Evolutionary conservation across 2,797 vertebrate species (phyloP).

Genomic region (Malurus splendens): DNA sequence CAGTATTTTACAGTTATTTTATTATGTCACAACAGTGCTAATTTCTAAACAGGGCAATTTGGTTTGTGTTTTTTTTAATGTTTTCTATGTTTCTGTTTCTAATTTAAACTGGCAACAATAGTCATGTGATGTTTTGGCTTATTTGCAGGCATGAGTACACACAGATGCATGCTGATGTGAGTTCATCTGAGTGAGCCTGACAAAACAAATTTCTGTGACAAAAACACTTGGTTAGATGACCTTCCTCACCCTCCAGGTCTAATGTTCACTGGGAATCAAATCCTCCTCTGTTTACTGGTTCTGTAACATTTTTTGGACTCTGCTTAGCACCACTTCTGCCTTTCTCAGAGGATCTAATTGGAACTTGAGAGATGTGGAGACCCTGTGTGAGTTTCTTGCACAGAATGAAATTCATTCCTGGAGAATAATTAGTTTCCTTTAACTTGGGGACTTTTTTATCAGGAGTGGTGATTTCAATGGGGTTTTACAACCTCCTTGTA

Average conservation of each 20-base stretch:
- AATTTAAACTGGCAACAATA: neutral
- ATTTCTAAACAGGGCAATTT: neutral
- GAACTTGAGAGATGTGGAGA: neutral
- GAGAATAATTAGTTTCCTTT: neutral
- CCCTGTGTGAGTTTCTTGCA: neutral
- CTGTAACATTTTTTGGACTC: neutral
- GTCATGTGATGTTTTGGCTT: neutral
- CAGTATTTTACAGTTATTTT: neutral
- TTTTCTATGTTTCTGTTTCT: neutral
- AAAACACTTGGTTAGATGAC: neutral
- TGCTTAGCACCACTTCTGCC: neutral
- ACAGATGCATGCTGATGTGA: too few relatives aligned
- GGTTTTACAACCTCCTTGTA: neutral
- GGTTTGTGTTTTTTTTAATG: neutral
- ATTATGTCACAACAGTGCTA: neutral
- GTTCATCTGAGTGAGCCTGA: neutral
- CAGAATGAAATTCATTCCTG: neutral
- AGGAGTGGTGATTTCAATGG: rapidly evolving
- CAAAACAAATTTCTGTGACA: neutral
- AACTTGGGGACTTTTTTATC: neutral
- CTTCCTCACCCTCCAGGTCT: neutral
- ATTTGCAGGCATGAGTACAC: neutral
- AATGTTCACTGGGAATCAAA: neutral
- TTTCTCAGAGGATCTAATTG: neutral
- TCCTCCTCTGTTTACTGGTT: neutral